These are phyloP conservation scores for Zaprionus camerounensis DNA, from an alignment of 1,140 invertebrate species.

Conservation along the genomic window DNA sequence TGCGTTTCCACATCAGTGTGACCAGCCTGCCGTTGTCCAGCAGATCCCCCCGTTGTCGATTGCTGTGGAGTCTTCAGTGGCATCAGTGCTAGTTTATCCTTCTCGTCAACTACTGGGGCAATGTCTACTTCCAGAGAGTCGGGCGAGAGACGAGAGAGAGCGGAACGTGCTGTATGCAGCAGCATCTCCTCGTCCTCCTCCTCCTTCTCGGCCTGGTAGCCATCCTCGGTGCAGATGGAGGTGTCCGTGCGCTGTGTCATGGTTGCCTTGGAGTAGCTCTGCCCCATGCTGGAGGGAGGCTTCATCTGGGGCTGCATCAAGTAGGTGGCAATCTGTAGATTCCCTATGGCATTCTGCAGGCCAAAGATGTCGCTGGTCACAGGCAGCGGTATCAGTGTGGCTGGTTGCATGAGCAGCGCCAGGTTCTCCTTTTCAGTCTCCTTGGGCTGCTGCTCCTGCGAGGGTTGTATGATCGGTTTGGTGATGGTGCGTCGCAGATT, in stretches of 20 bases:
- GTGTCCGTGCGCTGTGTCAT: slow-evolving; percentile 75
- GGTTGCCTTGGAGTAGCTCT: slow-evolving; percentile 60
- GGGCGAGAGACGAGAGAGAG: slow-evolving; percentile 58
- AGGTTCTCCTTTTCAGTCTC: slow-evolving; percentile 69
- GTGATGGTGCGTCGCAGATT: slow-evolving; percentile 75
- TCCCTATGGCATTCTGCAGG: slow-evolving; percentile 77
- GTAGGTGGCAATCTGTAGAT: slow-evolving; percentile 80
- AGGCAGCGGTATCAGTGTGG: slow-evolving; percentile 82
- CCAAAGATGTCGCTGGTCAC: slow-evolving; percentile 81
- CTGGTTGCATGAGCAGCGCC: slow-evolving; percentile 84
- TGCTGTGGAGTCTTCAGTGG: slow-evolving; percentile 47
- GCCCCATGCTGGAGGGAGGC: slow-evolving; percentile 44
- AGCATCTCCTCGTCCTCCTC: slow-evolving; percentile 41
- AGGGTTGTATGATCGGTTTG: slow-evolving; percentile 63
- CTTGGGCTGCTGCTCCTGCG: background rate
- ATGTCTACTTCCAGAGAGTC: slow-evolving; percentile 63
- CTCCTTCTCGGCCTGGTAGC: slow-evolving; percentile 74
- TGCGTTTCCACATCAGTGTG: slow-evolving; percentile 77
- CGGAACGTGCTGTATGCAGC: slow-evolving; percentile 28
- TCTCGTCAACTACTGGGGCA: slow-evolving; percentile 18
- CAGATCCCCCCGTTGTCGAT: background rate
- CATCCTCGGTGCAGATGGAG: slow-evolving; percentile 74
- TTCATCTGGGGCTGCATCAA: slow-evolving; percentile 65
- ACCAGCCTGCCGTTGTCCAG: background rate
- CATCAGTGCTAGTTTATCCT: slow-evolving; percentile 67